phyloP scores from a whole-genome alignment of 2,888 invertebrate species.

The Syritta pipiens region DNA sequence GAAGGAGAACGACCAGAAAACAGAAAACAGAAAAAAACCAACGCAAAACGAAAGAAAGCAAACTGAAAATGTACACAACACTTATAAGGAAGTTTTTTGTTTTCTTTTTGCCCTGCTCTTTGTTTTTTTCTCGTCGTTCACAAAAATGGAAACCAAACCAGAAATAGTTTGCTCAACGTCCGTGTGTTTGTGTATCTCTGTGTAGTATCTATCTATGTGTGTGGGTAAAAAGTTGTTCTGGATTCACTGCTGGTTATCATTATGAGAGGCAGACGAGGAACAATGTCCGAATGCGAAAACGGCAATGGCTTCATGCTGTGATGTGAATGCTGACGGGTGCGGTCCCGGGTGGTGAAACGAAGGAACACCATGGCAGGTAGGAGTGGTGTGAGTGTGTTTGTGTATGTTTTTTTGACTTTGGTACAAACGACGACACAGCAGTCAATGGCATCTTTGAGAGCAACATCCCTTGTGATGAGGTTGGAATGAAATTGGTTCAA shows the following conservation, averaged over 20 bases:
- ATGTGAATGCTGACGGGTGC: neutral
- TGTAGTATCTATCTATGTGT: conserved; percentile 35
- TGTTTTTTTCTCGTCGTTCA: conserved; percentile 8
- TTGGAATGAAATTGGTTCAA: conserved; percentile 52
- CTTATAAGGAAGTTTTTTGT: conserved; percentile 7
- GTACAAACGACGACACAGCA: conserved; percentile 17
- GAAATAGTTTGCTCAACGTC: too few relatives aligned
- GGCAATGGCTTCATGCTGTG: conserved; percentile 59
- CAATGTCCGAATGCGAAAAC: conserved; percentile 54
- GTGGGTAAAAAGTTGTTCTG: conserved; percentile 37
- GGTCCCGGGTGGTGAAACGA: neutral
- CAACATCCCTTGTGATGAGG: conserved; percentile 54
- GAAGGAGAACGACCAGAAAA: conserved; percentile 28
- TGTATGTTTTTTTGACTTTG: conserved; percentile 8
- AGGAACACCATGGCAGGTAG: too few relatives aligned
- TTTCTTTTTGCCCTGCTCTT: neutral
- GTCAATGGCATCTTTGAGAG: conserved; percentile 59
- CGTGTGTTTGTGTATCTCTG: too few relatives aligned
- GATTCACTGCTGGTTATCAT: conserved; percentile 54
- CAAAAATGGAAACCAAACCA: conserved; percentile 52
- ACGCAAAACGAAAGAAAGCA: too few relatives aligned
- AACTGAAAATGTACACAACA: conserved; percentile 42
- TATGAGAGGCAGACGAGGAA: conserved; percentile 30
- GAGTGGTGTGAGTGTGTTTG: neutral
- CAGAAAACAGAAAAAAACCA: conserved; percentile 22